A percentile compares a stretch with the other conserved stretches of the same genome.
Evolutionary conservation across 1,140 invertebrate genomes (phyloP).

Genomic region (Manduca sexta): DNA sequence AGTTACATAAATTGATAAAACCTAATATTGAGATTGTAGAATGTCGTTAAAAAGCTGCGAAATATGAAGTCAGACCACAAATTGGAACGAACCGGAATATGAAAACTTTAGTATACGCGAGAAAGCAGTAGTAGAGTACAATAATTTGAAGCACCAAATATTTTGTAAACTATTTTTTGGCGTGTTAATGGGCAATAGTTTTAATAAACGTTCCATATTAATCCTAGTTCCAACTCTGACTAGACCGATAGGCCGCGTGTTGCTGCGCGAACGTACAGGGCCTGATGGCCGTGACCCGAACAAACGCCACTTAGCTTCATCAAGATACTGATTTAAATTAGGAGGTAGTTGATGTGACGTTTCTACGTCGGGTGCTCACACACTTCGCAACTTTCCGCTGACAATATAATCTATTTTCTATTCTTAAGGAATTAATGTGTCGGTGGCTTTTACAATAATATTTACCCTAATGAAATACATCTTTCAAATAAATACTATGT

Average conservation of each 20-base stretch:
- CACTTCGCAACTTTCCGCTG: constrained; percentile 67
- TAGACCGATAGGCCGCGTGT: constrained; percentile 53
- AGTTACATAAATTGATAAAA: constrained; percentile 55
- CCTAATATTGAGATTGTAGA: constrained; percentile 68
- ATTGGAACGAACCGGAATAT: constrained; percentile 34
- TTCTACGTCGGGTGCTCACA: constrained; percentile 27
- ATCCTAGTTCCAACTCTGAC: constrained; percentile 65
- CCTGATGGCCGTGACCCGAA: constrained; percentile 3
- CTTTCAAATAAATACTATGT: constrained; percentile 74
- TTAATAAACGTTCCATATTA: constrained; percentile 2
- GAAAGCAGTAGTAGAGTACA: too few species aligned
- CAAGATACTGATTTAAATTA: constrained; percentile 62
- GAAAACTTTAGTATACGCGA: too few species aligned
- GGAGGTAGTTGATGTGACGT: constrained; percentile 66
- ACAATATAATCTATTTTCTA: constrained; percentile 67
- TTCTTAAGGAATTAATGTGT: constrained; percentile 72
- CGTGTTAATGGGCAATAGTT: not conserved
- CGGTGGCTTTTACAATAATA: constrained; percentile 71
- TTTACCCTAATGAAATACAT: constrained; percentile 71
- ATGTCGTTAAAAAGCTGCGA: constrained; percentile 67
- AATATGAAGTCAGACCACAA: constrained; percentile 43
- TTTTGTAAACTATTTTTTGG: not conserved
- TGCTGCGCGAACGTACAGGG: constrained; percentile 19
- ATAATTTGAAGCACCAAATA: too few species aligned
- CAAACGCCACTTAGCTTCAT: constrained; percentile 42